phyloP scores from a whole-genome alignment of 2,113 vertebrate species.

The Columba janthina region DNA sequence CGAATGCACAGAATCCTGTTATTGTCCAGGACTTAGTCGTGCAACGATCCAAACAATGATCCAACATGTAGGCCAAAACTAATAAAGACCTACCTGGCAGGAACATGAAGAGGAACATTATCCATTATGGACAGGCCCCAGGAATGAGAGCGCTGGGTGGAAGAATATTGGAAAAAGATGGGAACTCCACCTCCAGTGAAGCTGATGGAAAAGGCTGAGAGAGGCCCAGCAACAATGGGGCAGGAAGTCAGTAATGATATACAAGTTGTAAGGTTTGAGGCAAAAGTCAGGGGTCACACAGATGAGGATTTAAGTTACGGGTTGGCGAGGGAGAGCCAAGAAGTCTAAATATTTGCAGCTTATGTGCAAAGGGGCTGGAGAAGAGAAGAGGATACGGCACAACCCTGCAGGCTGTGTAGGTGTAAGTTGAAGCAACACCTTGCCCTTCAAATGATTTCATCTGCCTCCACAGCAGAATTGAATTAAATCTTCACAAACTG shows the following conservation, averaged over 20 bases:
- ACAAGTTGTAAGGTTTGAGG: conserved; percentile 3
- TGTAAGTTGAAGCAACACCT: neutral
- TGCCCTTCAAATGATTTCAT: neutral
- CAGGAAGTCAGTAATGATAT: conserved; percentile 22
- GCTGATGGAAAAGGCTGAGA: conserved; percentile 25
- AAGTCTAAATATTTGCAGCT: conserved; percentile 1
- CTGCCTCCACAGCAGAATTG: neutral
- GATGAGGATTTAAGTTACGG: neutral
- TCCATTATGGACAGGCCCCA: neutral
- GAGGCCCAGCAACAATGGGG: neutral
- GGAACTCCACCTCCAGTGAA: neutral
- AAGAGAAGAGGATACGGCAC: neutral
- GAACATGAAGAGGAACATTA: neutral
- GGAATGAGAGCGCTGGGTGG: neutral
- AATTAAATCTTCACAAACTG: neutral
- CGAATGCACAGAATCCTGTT: neutral
- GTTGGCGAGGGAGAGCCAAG: neutral
- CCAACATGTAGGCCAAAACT: neutral
- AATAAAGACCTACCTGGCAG: conserved; percentile 62
- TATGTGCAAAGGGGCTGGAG: neutral
- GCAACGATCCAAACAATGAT: neutral
- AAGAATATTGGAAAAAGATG: conserved; percentile 59
- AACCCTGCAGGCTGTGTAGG: neutral
- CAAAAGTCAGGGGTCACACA: conserved; percentile 17
- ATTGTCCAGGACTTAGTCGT: neutral